A percentile compares a stretch with the other conserved stretches of the same genome.
Conservation (phyloP, 2,797 vertebrate genomes). For the Glossophaga mutica region DNA sequence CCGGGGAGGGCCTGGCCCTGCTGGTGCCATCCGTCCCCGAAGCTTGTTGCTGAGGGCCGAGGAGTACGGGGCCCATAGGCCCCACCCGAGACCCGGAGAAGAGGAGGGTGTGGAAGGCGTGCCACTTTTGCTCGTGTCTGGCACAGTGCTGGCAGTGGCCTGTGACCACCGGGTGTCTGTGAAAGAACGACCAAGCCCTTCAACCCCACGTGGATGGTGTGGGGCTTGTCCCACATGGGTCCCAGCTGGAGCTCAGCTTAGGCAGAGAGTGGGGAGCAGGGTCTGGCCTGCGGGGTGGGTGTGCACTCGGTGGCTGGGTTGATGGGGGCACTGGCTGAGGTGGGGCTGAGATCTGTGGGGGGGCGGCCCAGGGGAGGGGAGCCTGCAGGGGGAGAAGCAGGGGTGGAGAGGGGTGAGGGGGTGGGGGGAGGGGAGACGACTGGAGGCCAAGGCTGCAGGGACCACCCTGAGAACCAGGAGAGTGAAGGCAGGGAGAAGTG, state of each 20-base stretch:
- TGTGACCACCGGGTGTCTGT: background rate
- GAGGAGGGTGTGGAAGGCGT: too few relatives aligned
- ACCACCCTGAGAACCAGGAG: background rate
- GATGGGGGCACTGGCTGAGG: background rate
- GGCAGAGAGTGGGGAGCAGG: background rate
- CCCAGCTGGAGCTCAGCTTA: background rate
- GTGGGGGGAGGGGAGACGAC: background rate
- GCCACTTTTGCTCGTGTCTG: background rate
- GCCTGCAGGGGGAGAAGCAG: background rate
- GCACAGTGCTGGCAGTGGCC: background rate
- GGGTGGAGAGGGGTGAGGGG: background rate
- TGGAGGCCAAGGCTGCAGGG: background rate
- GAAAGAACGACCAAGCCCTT: background rate
- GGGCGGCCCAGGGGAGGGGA: background rate
- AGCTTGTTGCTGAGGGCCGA: background rate
- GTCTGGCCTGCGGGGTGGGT: accelerated
- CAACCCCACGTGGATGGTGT: background rate
- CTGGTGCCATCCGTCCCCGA: background rate
- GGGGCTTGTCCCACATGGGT: background rate
- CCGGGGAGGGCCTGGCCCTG: background rate
- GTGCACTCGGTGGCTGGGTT: background rate
- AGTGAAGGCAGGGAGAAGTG: background rate
- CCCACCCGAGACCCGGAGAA: background rate
- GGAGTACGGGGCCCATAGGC: too few relatives aligned
- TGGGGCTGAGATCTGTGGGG: background rate